A percentile compares a stretch with the other conserved stretches of the same genome.
phyloP scores from a whole-genome alignment of 2,888 invertebrate genomes.

The Drosophila parthenogenetica region DNA sequence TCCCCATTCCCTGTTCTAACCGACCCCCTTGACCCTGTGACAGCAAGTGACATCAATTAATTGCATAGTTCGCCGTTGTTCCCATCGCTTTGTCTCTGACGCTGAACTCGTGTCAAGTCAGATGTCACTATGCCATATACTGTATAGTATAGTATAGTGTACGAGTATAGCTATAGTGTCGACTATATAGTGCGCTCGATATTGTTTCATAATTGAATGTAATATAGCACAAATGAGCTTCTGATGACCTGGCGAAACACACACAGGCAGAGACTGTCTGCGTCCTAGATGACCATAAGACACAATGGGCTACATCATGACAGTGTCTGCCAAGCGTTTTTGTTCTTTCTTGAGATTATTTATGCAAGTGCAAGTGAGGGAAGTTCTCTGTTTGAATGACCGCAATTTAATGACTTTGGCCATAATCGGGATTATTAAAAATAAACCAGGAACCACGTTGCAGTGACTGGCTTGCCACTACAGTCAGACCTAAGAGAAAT shows the following conservation, averaged over 20 bases:
- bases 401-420: constrained; percentile 5
- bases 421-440: constrained; percentile 4
- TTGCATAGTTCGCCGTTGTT: constrained; percentile 28
- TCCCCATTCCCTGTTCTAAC: no score
- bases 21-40: constrained; percentile 8
- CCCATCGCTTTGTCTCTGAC: constrained; percentile 2
- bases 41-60: constrained; percentile 48
- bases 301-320: constrained; percentile 8
- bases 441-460: not conserved
- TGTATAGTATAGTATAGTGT: not conserved
- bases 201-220: constrained; percentile 57
- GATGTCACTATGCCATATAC: not conserved
- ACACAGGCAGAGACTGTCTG: not conserved
- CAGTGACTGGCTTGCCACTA: not conserved
- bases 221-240: constrained; percentile 40
- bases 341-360: not conserved
- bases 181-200: constrained; percentile 43
- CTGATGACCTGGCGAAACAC: constrained; percentile 25
- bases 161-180: not conserved
- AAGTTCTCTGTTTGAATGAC: constrained; percentile 1
- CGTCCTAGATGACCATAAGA: not conserved
- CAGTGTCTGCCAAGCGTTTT: constrained; percentile 5
- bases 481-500: not conserved
- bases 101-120: constrained; percentile 23
- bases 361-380: constrained; percentile 3